These are phyloP conservation scores for Forbesichthys agassizii DNA, from an alignment of 2,113 vertebrate genomes.

Conservation along the genomic window DNA sequence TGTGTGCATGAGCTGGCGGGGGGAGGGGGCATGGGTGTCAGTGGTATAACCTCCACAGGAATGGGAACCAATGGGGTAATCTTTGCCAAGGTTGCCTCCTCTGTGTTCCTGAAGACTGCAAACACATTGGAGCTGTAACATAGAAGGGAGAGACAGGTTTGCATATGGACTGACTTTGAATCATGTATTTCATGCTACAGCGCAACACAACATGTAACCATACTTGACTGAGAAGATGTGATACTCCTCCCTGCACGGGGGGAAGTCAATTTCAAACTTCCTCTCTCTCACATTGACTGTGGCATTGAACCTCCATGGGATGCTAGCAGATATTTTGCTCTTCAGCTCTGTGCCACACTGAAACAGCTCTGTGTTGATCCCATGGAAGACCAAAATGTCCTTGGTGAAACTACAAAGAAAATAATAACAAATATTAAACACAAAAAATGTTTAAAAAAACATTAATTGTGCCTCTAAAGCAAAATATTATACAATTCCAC, in stretches of 20 bases:
- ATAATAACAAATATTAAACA: background rate
- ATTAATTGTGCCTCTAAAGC: background rate
- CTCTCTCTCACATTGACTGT: slow-evolving; percentile 59
- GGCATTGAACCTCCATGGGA: slow-evolving; percentile 69
- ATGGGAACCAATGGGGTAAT: slow-evolving; percentile 67
- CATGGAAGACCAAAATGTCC: slow-evolving; percentile 72
- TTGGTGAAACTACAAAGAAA: slow-evolving; percentile 59
- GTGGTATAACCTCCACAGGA: background rate
- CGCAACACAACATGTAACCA: background rate
- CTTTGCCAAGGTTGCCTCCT: slow-evolving; percentile 52
- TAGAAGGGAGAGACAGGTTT: background rate
- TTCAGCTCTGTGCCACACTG: slow-evolving; percentile 70
- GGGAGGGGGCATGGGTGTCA: background rate
- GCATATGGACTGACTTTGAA: background rate
- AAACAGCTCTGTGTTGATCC: slow-evolving; percentile 77
- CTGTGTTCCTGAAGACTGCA: slow-evolving; percentile 74
- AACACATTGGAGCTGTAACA: slow-evolving; percentile 70
- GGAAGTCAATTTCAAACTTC: slow-evolving; percentile 63
- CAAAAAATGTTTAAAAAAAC: background rate
- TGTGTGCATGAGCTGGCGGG: no score
- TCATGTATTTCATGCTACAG: background rate
- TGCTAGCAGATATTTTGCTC: slow-evolving; percentile 35
- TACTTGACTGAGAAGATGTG: slow-evolving; percentile 66
- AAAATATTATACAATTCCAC: background rate
- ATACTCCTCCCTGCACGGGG: slow-evolving; percentile 54